Conservation (phyloP, 2,797 vertebrate genomes). For the Amphiprion clarkii region DNA sequence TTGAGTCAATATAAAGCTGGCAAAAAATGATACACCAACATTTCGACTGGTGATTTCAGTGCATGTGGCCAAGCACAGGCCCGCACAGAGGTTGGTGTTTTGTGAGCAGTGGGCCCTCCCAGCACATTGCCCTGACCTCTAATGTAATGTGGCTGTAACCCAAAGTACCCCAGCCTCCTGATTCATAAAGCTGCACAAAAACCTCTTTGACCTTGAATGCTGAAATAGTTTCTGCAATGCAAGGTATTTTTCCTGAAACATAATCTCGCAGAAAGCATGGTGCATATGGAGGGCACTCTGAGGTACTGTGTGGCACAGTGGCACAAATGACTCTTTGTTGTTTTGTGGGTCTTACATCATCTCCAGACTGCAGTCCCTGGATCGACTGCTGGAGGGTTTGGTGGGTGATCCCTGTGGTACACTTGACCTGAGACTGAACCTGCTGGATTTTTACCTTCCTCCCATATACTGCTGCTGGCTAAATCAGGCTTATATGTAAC, state of each 20-base stretch:
- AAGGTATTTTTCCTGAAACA: slow-evolving; percentile 54
- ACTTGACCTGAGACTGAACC: slow-evolving; percentile 48
- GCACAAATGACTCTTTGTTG: slow-evolving; percentile 71
- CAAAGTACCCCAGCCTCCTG: background rate
- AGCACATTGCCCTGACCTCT: slow-evolving; percentile 1
- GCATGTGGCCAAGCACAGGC: background rate
- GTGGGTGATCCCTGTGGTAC: slow-evolving; percentile 34
- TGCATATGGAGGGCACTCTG: slow-evolving; percentile 46
- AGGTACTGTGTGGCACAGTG: slow-evolving; percentile 44
- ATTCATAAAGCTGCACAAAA: slow-evolving; percentile 3
- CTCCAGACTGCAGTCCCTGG: slow-evolving; percentile 45
- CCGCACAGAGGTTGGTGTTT: slow-evolving; percentile 4
- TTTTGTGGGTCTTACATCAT: slow-evolving; percentile 63
- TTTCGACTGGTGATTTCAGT: background rate
- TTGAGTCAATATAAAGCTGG: background rate
- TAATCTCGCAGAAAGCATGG: slow-evolving; percentile 27
- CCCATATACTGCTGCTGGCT: slow-evolving; percentile 40
- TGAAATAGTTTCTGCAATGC: slow-evolving; percentile 38
- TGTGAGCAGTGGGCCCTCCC: background rate
- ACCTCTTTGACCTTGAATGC: slow-evolving; percentile 44
- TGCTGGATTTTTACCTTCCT: slow-evolving; percentile 24
- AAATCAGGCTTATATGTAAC: slow-evolving; percentile 21
- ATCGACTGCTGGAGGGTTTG: slow-evolving; percentile 25
- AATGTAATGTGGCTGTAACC: background rate
- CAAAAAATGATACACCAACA: background rate